Percentiles rank a stretch among this genome's conserved stretches.
Evolutionary conservation across 2,113 vertebrate species (phyloP).

Genomic region (Microcebus lehilahytsara): DNA sequence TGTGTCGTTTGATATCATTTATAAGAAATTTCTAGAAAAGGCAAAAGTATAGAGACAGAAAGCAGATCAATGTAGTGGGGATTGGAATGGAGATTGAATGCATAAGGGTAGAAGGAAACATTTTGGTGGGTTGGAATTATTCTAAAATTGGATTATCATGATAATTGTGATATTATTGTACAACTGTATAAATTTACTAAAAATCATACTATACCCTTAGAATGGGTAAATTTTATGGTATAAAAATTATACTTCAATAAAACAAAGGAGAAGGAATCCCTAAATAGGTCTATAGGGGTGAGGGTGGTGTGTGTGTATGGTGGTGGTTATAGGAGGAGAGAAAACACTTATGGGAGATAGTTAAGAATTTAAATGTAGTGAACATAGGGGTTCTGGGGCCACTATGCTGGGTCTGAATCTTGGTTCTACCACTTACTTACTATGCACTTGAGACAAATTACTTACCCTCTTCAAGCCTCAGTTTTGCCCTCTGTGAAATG

Average conservation of each 20-base stretch:
- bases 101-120: background rate
- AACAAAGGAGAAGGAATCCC: background rate
- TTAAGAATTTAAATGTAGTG: background rate
- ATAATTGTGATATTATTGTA: background rate
- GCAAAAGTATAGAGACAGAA: background rate
- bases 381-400: background rate
- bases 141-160: background rate
- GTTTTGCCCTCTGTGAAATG: background rate
- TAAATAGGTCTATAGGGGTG: background rate
- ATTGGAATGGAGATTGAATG: background rate
- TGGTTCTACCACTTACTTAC: background rate
- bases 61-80: background rate
- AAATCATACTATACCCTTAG: background rate
- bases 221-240: background rate
- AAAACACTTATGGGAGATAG: background rate
- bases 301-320: background rate
- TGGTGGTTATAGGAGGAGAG: background rate
- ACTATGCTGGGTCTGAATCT: background rate
- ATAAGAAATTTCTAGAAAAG: background rate
- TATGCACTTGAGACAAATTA: background rate
- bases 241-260: constrained; percentile 13
- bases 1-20: background rate
- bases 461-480: background rate
- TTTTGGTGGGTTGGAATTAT: background rate
- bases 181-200: background rate